phyloP scores from a whole-genome alignment of 1,140 invertebrate genomes.

The Drosophila pectinifera region DNA sequence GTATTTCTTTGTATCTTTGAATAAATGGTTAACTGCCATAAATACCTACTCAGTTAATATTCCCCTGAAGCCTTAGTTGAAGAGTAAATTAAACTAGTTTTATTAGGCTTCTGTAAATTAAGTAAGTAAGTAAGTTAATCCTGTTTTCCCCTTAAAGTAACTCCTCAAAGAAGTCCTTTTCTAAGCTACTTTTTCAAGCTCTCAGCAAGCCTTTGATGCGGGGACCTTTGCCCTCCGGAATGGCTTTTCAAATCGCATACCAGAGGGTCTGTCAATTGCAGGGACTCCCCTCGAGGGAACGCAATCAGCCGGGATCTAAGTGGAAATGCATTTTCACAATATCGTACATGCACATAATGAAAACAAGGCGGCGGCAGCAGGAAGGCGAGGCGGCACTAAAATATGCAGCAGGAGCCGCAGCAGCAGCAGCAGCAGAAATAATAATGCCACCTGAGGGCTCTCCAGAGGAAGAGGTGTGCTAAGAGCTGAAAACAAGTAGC shows the following conservation, averaged over 20 bases:
- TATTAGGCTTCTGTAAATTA: background rate
- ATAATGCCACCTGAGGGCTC: slow-evolving; percentile 55
- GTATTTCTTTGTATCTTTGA: no score
- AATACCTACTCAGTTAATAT: no score
- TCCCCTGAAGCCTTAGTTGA: no score
- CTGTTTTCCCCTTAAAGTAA: background rate
- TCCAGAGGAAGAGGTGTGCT: background rate
- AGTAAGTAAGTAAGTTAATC: background rate
- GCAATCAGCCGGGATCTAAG: slow-evolving; percentile 77
- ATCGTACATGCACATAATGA: slow-evolving; percentile 69
- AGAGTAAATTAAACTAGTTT: background rate
- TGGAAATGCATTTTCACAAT: slow-evolving; percentile 82
- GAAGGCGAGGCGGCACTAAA: slow-evolving; percentile 34
- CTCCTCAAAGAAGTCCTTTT: slow-evolving; percentile 17
- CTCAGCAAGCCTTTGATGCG: slow-evolving; percentile 34
- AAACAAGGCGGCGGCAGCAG: slow-evolving; percentile 37
- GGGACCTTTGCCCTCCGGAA: slow-evolving; percentile 26
- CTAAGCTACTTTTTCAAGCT: slow-evolving; percentile 2
- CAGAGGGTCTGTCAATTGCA: slow-evolving; percentile 61
- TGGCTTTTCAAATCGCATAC: slow-evolving; percentile 62
- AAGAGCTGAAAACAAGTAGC: slow-evolving; percentile 73
- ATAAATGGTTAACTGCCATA: no score
- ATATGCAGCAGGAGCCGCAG: slow-evolving; percentile 57
- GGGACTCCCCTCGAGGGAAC: slow-evolving; percentile 46
- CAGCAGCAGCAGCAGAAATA: slow-evolving; percentile 50